Evolutionary conservation across 2,113 vertebrate species (phyloP).

Genomic region (Sander lucioperca): DNA sequence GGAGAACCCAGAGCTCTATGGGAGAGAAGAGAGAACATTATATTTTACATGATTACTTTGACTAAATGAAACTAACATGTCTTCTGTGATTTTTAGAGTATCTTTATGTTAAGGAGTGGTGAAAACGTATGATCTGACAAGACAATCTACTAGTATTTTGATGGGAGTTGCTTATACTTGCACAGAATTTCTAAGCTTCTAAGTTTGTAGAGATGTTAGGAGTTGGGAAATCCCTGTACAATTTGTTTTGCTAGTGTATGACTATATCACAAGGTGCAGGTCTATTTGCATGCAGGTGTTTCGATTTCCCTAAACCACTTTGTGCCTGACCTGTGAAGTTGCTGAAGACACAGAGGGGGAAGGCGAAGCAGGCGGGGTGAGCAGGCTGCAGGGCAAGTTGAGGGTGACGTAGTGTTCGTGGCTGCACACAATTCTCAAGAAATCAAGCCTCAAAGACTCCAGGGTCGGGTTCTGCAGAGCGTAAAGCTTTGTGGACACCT

Average conservation of each 20-base stretch:
- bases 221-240: not conserved
- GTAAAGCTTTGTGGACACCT: slow-evolving; percentile 94
- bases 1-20: slow-evolving; percentile 98
- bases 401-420: slow-evolving; percentile 99
- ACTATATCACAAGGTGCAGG: not conserved
- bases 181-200: no score
- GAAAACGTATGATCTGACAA: not conserved
- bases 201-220: not conserved
- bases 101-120: not conserved
- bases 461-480: slow-evolving; percentile 91
- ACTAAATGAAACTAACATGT: not conserved
- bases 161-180: no score
- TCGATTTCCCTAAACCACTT: not conserved
- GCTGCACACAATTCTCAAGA: slow-evolving; percentile 95
- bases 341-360: slow-evolving; percentile 98
- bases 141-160: not conserved
- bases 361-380: slow-evolving; percentile 96
- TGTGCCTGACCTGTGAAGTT: slow-evolving; percentile 91
- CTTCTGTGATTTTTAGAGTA: not conserved
- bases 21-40: not conserved
- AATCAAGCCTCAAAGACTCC: slow-evolving; percentile 94
- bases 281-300: not conserved
- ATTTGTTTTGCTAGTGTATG: not conserved
- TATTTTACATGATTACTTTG: not conserved
- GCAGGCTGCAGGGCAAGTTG: slow-evolving; percentile 95